Evolutionary conservation across 2,888 invertebrate genomes (phyloP), one percentile per base, ranked within the genome.

Genomic region (Drosophila mercatorum): DNA sequence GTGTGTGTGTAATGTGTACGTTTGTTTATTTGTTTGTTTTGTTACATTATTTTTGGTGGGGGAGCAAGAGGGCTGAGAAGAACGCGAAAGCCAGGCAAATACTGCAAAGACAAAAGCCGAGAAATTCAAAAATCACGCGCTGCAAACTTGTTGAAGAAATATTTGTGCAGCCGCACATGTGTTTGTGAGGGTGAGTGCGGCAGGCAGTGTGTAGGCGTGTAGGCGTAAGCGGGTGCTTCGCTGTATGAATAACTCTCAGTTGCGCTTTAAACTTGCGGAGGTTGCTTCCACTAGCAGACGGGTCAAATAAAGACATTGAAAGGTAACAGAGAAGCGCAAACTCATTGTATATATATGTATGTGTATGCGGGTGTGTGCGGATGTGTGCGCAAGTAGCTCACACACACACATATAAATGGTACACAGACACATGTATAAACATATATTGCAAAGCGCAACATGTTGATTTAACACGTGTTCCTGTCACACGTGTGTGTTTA

Each of bases 71-170:
- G 22, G 40, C 17, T 60, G 60, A 64, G 52, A 3, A 14, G 41
- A 41, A 31, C 60, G 64, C 64, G 64, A 51, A 78, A 31, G 40
- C 49, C 60, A 58, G 49, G 46, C 71, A 59, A 53, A 46, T 56
- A 38, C 41, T 46, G 60, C 58, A 72, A 74, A 71, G 68, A 68
- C 72, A 68, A 71, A 87, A 84, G 89, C 81, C 87, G 71, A 75
- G 62, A 89, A 74, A 84, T 75, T 81, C 88, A 79, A 84, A 85
- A 89, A 89, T 89, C 89, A 89, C 81, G 79, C 67, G 56, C 68
- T 80, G 79, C 75, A 89, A 84, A 89, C 84, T 85, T 85, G 84
- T 89, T 85, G 89, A 85, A 75, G 87, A 77, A 87, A 87, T 83
- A 68, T 77, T 88, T 80, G 72, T 74, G 52, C 70, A 74, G 46